These are phyloP conservation scores for Plagodis pulveraria DNA, from an alignment of 2,888 invertebrate species.

Conservation along the genomic window DNA sequence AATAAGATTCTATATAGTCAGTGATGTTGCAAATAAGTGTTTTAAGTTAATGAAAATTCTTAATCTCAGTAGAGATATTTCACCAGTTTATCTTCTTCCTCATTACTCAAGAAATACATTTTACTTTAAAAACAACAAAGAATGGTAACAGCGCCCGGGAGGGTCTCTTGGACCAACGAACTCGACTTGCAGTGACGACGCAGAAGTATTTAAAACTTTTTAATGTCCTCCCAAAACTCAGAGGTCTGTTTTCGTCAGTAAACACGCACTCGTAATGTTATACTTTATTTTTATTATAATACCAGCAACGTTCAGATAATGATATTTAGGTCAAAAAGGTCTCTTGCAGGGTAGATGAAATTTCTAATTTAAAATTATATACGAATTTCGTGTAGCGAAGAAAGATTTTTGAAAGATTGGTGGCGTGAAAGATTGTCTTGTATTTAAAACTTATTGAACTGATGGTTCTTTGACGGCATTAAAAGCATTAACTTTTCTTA, in stretches of 20 bases:
- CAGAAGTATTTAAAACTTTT: conserved; percentile 61
- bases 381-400: no score
- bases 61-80: conserved; percentile 23
- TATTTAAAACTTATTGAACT: no score
- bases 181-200: conserved; percentile 61
- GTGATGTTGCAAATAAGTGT: no score
- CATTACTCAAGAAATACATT: conserved; percentile 39
- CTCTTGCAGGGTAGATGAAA: no score
- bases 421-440: no score
- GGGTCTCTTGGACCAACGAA: conserved; percentile 44
- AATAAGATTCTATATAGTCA: no score
- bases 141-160: conserved; percentile 50
- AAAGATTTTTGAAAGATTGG: no score
- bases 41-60: no score
- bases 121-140: conserved; percentile 45
- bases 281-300: conserved; percentile 43
- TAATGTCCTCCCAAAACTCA: conserved; percentile 54
- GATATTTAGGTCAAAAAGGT: conserved; percentile 36
- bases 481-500: no score
- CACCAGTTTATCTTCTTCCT: conserved; percentile 34
- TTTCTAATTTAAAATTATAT: no score
- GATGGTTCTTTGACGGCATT: no score
- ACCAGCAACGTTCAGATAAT: conserved; percentile 24
- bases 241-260: conserved; percentile 53
- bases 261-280: conserved; percentile 43